These are phyloP conservation scores for Drosophila pruinosa DNA, from an alignment of 1,140 invertebrate genomes.

Conservation along the genomic window DNA sequence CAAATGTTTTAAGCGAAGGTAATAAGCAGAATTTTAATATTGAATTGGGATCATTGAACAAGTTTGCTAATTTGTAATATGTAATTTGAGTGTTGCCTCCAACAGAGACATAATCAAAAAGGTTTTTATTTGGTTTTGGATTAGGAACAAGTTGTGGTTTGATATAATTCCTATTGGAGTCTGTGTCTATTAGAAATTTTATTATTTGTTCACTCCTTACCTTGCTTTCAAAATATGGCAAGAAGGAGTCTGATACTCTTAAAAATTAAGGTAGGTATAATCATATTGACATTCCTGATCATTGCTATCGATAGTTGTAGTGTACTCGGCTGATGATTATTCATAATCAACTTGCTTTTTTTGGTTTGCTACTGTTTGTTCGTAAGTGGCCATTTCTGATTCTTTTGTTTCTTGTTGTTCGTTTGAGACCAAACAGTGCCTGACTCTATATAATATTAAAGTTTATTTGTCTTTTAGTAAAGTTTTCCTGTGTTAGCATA, in stretches of 20 bases:
- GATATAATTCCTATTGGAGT: slow-evolving; percentile 43
- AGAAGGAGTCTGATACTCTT: too few species aligned
- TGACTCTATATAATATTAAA: background rate
- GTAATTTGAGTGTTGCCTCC: slow-evolving; percentile 30
- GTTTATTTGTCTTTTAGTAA: slow-evolving; percentile 29
- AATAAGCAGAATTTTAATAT: slow-evolving; percentile 2
- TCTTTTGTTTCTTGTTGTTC: background rate
- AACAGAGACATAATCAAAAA: slow-evolving; percentile 36
- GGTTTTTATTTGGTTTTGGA: slow-evolving; percentile 12
- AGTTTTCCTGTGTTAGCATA: background rate
- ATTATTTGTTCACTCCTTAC: slow-evolving; percentile 25
- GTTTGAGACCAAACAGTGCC: too few species aligned
- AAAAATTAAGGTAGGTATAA: background rate
- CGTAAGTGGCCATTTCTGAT: background rate
- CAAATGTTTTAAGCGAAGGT: background rate
- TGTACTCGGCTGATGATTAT: too few species aligned
- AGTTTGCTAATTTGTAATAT: slow-evolving; percentile 14
- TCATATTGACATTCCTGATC: background rate
- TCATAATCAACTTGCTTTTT: background rate
- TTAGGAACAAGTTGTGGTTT: slow-evolving; percentile 19
- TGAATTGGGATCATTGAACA: slow-evolving; percentile 14
- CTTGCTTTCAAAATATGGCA: slow-evolving; percentile 29
- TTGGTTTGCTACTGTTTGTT: background rate
- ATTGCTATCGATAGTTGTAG: too few species aligned
- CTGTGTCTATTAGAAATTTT: slow-evolving; percentile 31